Evolutionary conservation across 2,888 invertebrate genomes (phyloP).

Genomic region (Biston stratarius): DNA sequence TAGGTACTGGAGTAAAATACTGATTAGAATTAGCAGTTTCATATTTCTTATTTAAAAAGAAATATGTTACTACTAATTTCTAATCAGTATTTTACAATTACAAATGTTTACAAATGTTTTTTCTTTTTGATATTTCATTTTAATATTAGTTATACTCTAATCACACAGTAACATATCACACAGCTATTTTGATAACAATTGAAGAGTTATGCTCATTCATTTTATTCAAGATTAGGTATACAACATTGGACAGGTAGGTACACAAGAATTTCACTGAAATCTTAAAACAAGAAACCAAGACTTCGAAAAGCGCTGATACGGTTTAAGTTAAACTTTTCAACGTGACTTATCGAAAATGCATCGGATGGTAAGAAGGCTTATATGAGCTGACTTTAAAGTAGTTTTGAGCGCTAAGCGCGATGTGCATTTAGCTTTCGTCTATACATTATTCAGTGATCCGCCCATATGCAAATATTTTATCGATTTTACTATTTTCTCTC

Average conservation of each 20-base stretch:
- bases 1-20: neutral
- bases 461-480: conserved; percentile 34
- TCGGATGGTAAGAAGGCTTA: conserved; percentile 71
- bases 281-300: conserved; percentile 24
- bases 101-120: too few relatives aligned
- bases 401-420: conserved; percentile 65
- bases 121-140: too few relatives aligned
- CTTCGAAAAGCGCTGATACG: conserved; percentile 52
- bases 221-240: too few relatives aligned
- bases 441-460: conserved; percentile 62
- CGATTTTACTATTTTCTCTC: neutral
- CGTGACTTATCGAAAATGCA: conserved; percentile 75
- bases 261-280: conserved; percentile 3
- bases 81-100: too few relatives aligned
- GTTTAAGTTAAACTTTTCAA: conserved; percentile 65
- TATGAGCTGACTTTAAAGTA: conserved; percentile 73
- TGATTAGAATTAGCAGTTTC: too few relatives aligned
- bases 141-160: too few relatives aligned
- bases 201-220: too few relatives aligned
- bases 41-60: too few relatives aligned
- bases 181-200: too few relatives aligned
- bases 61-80: too few relatives aligned
- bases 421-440: conserved; percentile 57
- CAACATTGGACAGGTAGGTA: neutral
- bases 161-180: too few relatives aligned